A percentile compares a stretch with the other conserved stretches of the same genome.
These are phyloP conservation scores for Xenopus laevis DNA, from an alignment of 2,113 vertebrate species.

Conservation along the genomic window DNA sequence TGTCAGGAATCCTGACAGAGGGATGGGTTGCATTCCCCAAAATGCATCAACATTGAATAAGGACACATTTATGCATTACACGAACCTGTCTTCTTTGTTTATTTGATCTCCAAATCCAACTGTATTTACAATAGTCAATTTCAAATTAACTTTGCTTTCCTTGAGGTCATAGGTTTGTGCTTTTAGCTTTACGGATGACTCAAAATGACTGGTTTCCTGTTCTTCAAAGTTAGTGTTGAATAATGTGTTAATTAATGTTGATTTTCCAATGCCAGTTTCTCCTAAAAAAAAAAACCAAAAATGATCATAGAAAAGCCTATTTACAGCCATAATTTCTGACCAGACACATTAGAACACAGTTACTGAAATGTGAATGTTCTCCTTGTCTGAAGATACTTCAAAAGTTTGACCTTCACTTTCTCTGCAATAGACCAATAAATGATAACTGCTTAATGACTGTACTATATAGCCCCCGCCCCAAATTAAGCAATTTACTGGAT, in stretches of 20 bases:
- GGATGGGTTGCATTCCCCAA: too few species aligned
- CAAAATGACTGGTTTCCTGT: slow-evolving; percentile 82
- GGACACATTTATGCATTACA: slow-evolving; percentile 23
- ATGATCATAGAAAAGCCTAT: too few species aligned
- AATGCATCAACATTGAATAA: background rate
- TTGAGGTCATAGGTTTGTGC: slow-evolving; percentile 82
- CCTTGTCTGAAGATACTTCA: too few species aligned
- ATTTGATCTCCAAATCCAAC: slow-evolving; percentile 92
- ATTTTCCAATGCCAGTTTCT: slow-evolving; percentile 92
- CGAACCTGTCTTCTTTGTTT: slow-evolving; percentile 85
- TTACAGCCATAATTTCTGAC: too few species aligned
- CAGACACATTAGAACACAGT: too few species aligned
- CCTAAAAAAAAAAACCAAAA: slow-evolving; percentile 59
- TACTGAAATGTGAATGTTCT: too few species aligned
- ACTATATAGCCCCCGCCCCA: too few species aligned
- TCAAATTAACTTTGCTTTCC: slow-evolving; percentile 82
- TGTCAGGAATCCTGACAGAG: too few species aligned
- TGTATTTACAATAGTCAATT: slow-evolving; percentile 86
- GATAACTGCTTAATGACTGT: too few species aligned
- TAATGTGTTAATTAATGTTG: slow-evolving; percentile 85
- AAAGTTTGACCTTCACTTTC: too few species aligned
- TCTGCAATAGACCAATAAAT: too few species aligned
- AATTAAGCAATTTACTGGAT: too few species aligned
- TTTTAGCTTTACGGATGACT: slow-evolving; percentile 77
- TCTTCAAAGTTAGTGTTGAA: slow-evolving; percentile 91